Conservation (phyloP, 2,888 invertebrate genomes). For the Ectropis crepuscularia region DNA sequence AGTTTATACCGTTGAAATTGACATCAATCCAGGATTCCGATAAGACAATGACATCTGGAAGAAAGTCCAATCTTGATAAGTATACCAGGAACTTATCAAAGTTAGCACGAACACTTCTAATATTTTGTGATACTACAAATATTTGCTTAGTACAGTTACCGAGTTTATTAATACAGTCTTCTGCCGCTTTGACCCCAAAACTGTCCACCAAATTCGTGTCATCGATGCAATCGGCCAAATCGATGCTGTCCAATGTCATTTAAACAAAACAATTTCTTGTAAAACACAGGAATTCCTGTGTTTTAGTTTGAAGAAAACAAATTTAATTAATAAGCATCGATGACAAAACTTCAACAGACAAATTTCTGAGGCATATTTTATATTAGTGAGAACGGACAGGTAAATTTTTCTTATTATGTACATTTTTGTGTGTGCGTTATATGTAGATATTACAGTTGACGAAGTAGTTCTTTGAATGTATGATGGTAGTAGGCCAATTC, state of each 20-base stretch:
- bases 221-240: slow-evolving; percentile 1
- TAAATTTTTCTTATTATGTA: too few relatives aligned
- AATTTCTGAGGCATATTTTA: neutral
- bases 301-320: neutral
- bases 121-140: slow-evolving; percentile 13
- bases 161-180: slow-evolving; percentile 3
- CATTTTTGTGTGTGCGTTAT: neutral
- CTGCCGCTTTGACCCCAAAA: neutral
- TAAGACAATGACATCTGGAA: slow-evolving; percentile 16
- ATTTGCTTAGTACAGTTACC: neutral
- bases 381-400: neutral
- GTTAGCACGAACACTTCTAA: slow-evolving; percentile 15
- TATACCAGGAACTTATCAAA: slow-evolving; percentile 8
- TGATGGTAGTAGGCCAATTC: too few relatives aligned
- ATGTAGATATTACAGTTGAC: too few relatives aligned
- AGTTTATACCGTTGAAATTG: slow-evolving; percentile 1
- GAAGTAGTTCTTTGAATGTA: too few relatives aligned
- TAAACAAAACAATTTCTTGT: neutral
- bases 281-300: neutral
- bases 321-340: neutral
- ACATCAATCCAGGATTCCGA: slow-evolving; percentile 14
- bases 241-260: neutral
- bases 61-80: slow-evolving; percentile 5
- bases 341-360: neutral
- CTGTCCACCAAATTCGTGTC: slow-evolving; percentile 4